Evolutionary conservation across 2,113 vertebrate species (phyloP).

Genomic region (Poicephalus gulielmi): DNA sequence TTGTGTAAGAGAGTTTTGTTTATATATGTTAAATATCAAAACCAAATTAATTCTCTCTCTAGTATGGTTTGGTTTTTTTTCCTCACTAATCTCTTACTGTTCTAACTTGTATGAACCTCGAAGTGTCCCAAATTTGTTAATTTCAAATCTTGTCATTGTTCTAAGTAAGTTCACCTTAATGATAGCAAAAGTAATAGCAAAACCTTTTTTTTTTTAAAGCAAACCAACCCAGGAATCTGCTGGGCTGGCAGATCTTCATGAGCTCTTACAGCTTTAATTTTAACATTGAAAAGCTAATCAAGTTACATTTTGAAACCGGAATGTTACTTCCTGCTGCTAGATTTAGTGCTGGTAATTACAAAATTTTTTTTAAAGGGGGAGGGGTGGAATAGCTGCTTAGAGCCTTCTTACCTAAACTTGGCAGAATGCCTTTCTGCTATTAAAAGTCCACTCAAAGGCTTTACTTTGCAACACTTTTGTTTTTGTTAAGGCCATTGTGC

Average conservation of each 20-base stretch:
- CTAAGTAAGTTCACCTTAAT: not conserved
- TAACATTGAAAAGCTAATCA: conserved; percentile 35
- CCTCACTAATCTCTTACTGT: not conserved
- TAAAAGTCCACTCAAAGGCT: not conserved
- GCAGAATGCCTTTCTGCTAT: not conserved
- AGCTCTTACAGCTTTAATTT: conserved; percentile 29
- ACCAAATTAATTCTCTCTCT: not conserved
- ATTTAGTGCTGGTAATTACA: not conserved
- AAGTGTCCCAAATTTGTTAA: not conserved
- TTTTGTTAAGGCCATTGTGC: not conserved
- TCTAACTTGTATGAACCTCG: not conserved
- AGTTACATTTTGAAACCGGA: conserved; percentile 25
- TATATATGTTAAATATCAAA: not conserved
- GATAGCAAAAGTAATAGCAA: not conserved
- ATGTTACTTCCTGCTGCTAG: not conserved
- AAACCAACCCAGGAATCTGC: not conserved
- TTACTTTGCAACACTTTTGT: not conserved
- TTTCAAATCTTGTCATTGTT: not conserved
- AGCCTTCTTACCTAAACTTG: not conserved
- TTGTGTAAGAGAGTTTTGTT: not conserved
- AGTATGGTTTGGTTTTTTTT: not conserved
- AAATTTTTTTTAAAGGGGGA: not conserved
- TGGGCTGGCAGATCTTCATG: conserved; percentile 1
- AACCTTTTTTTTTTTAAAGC: not conserved
- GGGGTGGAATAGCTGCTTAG: not conserved